Percentiles rank a stretch among this genome's conserved stretches.
Conservation (phyloP, 2,888 invertebrate genomes). For the Nomada goodeniana region DNA sequence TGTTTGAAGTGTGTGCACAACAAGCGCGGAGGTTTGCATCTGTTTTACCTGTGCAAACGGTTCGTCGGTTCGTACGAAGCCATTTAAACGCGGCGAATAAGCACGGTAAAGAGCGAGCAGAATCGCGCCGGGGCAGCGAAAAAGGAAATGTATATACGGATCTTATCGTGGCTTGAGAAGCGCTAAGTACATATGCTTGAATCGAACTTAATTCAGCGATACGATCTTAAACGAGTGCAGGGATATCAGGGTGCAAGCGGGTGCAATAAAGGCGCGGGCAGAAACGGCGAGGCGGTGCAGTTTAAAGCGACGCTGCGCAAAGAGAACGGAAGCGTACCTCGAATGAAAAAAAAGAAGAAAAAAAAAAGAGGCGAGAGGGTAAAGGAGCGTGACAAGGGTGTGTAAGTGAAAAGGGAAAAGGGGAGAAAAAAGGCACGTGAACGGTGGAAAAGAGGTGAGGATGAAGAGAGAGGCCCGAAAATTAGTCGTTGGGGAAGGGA, state of each 20-base stretch:
- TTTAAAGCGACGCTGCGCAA: conserved; percentile 50
- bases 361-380: conserved; percentile 15
- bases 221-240: conserved; percentile 73
- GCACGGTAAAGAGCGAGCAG: conserved; percentile 15
- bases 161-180: conserved; percentile 72
- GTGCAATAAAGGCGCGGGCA: conserved; percentile 62
- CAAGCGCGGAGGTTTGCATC: conserved; percentile 18
- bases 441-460: conserved; percentile 14
- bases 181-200: conserved; percentile 78
- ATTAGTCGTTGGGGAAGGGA: background rate
- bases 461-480: conserved; percentile 6
- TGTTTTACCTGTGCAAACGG: background rate
- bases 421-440: background rate
- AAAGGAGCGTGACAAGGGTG: conserved; percentile 18
- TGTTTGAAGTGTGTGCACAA: background rate
- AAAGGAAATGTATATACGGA: conserved; percentile 46
- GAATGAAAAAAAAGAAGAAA: conserved; percentile 35
- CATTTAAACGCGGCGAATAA: conserved; percentile 17
- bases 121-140: background rate
- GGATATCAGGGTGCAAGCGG: conserved; percentile 55
- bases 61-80: conserved; percentile 22
- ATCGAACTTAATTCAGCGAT: conserved; percentile 79
- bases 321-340: conserved; percentile 13
- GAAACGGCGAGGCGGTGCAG: conserved; percentile 38
- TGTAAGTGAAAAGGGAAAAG: background rate